Evolutionary conservation across 1,140 invertebrate species (phyloP), one percentile per base, ranked within the genome.

Genomic region (Drosophila sulfurigaster): DNA sequence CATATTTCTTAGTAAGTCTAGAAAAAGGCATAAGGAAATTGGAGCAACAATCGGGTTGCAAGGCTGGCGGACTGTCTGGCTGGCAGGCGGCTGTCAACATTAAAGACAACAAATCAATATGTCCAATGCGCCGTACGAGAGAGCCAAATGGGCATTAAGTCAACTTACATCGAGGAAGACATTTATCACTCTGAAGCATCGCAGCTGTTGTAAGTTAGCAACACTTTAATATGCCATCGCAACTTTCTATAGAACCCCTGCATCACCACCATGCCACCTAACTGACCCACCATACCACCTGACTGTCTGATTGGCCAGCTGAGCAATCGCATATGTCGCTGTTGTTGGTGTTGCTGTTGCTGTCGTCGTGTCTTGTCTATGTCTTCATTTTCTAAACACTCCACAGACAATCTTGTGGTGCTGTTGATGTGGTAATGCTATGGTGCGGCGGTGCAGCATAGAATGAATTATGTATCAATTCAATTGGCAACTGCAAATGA

Each of bases 401-500:
- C 52, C 11, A 35, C 6, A 54, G 2, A 35, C 51, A 54, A 28
- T 49, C 20, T 25, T 49, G 8, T 3, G 16, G 16, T 48, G 74
- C 64, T 62, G 35, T 8, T 32, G 30, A 7, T 6, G 30, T 6
- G 32, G 11, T 10, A 5, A 35, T 49, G 54, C 13, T 11, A 10
- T 30, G 66, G 20, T 28, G 45, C 30, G 41, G 20, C 43, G 65
- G 59, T 60, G 62, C 52, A 48, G 72, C 76, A 69, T 30, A 70
- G 72, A 79, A 88, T 88, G 81, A 89, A 90, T 88, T 88, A 89
- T 88, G 89, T 85, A 89, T 88, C 78, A 83, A 82, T 82, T 76
- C 67, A 85, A 74, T 81, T 81, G 81, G 62, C 78, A 75, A 64
- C 81, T 83, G 82, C 81, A 85, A 83, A 83, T 81, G 51, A 87